Percentiles rank a stretch among this genome's conserved stretches.
Conservation (phyloP, 1,140 invertebrate species). For the Helicoverpa zea region DNA sequence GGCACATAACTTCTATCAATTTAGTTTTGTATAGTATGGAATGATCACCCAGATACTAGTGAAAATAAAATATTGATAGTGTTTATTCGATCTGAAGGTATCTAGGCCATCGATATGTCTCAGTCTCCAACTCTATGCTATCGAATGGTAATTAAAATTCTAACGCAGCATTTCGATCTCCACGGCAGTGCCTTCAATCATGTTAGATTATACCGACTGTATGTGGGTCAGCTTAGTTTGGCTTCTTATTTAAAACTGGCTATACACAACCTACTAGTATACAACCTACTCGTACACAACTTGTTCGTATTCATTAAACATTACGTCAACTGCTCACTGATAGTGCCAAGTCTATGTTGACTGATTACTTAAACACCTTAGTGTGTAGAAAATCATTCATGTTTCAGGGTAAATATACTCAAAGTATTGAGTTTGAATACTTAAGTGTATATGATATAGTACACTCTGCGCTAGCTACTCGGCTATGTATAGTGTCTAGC, state of each 20-base stretch:
- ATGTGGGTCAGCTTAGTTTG: slow-evolving; percentile 70
- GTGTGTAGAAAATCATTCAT: background rate
- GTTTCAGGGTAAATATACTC: background rate
- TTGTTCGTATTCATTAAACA: slow-evolving; percentile 16
- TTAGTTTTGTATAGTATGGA: too few relatives aligned
- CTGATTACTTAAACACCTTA: slow-evolving; percentile 16
- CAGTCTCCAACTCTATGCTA: slow-evolving; percentile 57
- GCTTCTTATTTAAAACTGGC: slow-evolving; percentile 62
- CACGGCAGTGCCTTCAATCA: slow-evolving; percentile 55
- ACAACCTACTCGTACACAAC: slow-evolving; percentile 29
- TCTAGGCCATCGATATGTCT: slow-evolving; percentile 39
- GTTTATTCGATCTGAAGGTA: slow-evolving; percentile 12
- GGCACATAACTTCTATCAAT: too few relatives aligned
- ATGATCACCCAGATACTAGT: background rate
- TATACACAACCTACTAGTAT: slow-evolving; percentile 22
- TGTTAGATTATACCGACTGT: slow-evolving; percentile 64
- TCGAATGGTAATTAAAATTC: slow-evolving; percentile 72
- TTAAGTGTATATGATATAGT: too few relatives aligned
- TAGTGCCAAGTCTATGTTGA: slow-evolving; percentile 15
- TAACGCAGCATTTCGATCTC: slow-evolving; percentile 66
- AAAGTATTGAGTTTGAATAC: too few relatives aligned
- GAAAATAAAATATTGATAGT: background rate
- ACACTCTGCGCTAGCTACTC: too few relatives aligned
- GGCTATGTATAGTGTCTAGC: background rate
- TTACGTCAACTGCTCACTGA: slow-evolving; percentile 2